Base-by-base conservation (phyloP, 2,113 vertebrate species). In the Scortum barcoo region DNA sequence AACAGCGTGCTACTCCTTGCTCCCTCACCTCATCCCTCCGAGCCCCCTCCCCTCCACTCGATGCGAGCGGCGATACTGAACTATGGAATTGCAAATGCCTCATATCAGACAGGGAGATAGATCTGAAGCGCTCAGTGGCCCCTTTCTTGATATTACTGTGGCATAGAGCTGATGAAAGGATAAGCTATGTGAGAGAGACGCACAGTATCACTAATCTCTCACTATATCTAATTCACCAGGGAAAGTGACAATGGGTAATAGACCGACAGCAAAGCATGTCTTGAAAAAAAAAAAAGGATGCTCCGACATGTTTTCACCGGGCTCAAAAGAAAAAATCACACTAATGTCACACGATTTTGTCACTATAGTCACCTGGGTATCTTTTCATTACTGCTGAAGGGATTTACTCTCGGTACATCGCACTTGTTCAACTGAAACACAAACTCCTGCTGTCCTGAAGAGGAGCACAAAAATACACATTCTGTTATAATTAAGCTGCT, bases 161-260 rank as follows among this genome's bases (percentile, higher is more conserved):
- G 76, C 78, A 69, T n/a, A 40, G 67, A 89, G 74, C 56, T 76
- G 87, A 93, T 93, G 91, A 81, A 85, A 86, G 72, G 87, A 93
- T 92, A 88, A 89, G 83, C 68, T 67, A 28, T 30, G 69, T 33
- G 71, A 72, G 53, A 50, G 73, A 88, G 76, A 70, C 17, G 2
- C 72, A 57, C 61, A 58, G 50, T 77, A 83, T 65, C 71, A 30
- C 75, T 90, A 89, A 92, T 93, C 92, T 81, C 74, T 56, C 57
- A 51, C 78, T 81, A 57, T 44, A 78, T 88, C 74, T 54, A 80
- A 87, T 88, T 89, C 60, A 86, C 8, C 78, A 38, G 63, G 66
- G 28, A 67, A 81, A 58, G 63, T 57, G 58, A 42, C 24, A 63
- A 38, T 7, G 46, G 54, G 51, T 70, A 80, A 71, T 28, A 38